Percentiles rank a stretch among this genome's conserved stretches.
These are phyloP conservation scores for Amia ocellicauda DNA, from an alignment of 2,113 vertebrate species.

Conservation along the genomic window DNA sequence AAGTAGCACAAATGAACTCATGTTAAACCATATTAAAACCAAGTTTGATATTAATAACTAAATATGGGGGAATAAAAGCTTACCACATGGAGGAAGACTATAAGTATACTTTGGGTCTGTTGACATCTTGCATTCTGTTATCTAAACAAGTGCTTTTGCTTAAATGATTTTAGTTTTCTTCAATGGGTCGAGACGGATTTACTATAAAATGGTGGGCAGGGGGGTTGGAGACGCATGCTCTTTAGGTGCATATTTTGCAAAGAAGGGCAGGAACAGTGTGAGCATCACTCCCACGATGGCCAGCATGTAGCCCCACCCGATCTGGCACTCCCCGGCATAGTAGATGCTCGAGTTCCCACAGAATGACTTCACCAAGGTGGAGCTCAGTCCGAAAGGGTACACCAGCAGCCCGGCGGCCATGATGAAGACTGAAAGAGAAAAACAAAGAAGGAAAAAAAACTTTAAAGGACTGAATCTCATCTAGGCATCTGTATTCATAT, in stretches of 20 bases:
- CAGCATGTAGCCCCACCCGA: conserved; percentile 92
- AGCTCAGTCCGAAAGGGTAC: conserved; percentile 87
- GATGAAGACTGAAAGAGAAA: conserved; percentile 78
- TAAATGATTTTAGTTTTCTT: conserved; percentile 40
- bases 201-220: conserved; percentile 88
- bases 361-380: conserved; percentile 78
- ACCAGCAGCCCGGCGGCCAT: conserved; percentile 88
- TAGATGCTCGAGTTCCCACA: conserved; percentile 85
- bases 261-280: conserved; percentile 89
- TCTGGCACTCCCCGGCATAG: conserved; percentile 86
- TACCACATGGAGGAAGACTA: conserved; percentile 66
- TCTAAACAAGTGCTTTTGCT: conserved; percentile 46
- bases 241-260: conserved; percentile 92
- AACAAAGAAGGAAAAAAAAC: conserved; percentile 15
- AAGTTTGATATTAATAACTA: neutral
- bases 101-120: conserved; percentile 53
- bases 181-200: conserved; percentile 37
- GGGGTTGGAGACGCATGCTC: conserved; percentile 87
- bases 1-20: too few relatives aligned
- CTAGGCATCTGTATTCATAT: too few relatives aligned
- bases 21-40: too few relatives aligned
- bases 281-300: conserved; percentile 91
- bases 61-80: conserved; percentile 22
- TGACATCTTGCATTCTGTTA: conserved; percentile 42
- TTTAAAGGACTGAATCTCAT: neutral